Percentiles rank a stretch among this genome's conserved stretches.
These are phyloP conservation scores for Hydrophis major DNA, from an alignment of 2,797 vertebrate genomes.

Conservation along the genomic window DNA sequence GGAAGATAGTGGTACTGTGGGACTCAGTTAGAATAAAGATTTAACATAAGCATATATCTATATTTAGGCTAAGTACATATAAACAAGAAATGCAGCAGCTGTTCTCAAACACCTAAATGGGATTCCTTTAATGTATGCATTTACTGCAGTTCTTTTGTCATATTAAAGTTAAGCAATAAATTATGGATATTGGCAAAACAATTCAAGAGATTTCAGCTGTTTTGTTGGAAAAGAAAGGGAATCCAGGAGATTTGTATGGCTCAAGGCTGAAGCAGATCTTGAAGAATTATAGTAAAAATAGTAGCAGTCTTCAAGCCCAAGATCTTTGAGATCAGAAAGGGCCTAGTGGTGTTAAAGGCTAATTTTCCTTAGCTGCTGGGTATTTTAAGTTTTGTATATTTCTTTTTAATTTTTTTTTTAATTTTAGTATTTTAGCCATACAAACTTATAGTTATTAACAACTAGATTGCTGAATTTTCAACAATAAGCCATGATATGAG, in stretches of 20 bases:
- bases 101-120: background rate
- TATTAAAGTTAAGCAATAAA: background rate
- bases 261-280: background rate
- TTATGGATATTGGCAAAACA: background rate
- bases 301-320: background rate
- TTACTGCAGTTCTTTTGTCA: background rate
- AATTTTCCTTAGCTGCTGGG: background rate
- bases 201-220: background rate
- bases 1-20: background rate
- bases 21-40: background rate
- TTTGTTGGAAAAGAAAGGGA: background rate
- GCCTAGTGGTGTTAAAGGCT: background rate
- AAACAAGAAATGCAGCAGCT: background rate
- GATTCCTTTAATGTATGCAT: background rate
- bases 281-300: background rate
- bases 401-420: background rate
- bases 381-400: background rate
- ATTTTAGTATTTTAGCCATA: background rate
- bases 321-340: background rate
- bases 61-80: background rate
- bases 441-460: background rate
- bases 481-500: background rate
- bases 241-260: background rate
- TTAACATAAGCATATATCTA: background rate
- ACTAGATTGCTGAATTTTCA: background rate